Percentiles rank a stretch among this genome's conserved stretches.
Evolutionary conservation across 2,113 vertebrate genomes (phyloP).

Genomic region (Silurus glanis): DNA sequence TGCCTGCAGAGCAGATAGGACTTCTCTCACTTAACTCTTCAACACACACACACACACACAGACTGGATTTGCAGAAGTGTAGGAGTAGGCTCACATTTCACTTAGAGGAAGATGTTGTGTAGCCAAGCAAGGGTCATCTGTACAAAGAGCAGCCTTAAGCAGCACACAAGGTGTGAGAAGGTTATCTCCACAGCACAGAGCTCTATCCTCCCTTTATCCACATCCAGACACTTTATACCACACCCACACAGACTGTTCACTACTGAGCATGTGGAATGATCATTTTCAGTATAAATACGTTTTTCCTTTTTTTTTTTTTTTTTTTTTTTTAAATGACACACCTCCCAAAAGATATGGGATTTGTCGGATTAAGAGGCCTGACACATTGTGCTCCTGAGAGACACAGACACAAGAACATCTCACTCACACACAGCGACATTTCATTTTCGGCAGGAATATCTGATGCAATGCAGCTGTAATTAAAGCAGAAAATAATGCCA

Average conservation of each 20-base stretch:
- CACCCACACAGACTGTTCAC: slow-evolving; percentile 38
- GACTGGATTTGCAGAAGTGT: slow-evolving; percentile 67
- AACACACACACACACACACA: slow-evolving; percentile 42
- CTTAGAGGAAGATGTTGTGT: slow-evolving; percentile 41
- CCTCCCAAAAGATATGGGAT: slow-evolving; percentile 52
- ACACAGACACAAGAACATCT: slow-evolving; percentile 48
- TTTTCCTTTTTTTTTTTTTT: neutral
- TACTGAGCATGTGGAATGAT: slow-evolving; percentile 29
- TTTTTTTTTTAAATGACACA: slow-evolving; percentile 23
- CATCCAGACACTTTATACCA: slow-evolving; percentile 44
- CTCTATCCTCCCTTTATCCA: slow-evolving; percentile 42
- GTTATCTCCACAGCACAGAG: slow-evolving; percentile 55
- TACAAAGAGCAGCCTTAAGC: slow-evolving; percentile 50
- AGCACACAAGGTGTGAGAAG: slow-evolving; percentile 51
- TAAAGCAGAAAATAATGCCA: slow-evolving; percentile 56
- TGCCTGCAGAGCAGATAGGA: slow-evolving; percentile 57
- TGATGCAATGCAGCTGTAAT: slow-evolving; percentile 66
- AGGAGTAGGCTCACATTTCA: slow-evolving; percentile 61
- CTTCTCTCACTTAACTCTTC: slow-evolving; percentile 32
- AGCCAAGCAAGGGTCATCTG: slow-evolving; percentile 57
- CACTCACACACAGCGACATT: slow-evolving; percentile 49
- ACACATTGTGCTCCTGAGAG: slow-evolving; percentile 49
- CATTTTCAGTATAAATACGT: slow-evolving; percentile 43
- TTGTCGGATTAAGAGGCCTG: slow-evolving; percentile 49
- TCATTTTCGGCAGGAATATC: slow-evolving; percentile 56